Evolutionary conservation across 2,888 invertebrate genomes (phyloP).

Genomic region (Erynnis tages): DNA sequence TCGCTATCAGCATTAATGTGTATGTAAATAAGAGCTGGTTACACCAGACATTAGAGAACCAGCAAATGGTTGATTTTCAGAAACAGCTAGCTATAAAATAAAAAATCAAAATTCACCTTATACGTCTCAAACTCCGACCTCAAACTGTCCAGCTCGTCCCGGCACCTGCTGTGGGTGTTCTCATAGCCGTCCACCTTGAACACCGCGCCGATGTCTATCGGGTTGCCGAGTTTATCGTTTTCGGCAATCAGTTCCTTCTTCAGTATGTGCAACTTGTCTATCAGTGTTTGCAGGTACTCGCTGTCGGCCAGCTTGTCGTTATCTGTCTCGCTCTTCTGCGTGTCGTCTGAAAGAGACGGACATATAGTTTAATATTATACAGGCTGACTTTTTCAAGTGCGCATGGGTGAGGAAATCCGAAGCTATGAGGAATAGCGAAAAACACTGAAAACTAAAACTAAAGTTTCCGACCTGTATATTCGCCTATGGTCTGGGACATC

Average conservation of each 20-base stretch:
- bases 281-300: conserved; percentile 79
- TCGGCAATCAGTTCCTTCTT: conserved; percentile 83
- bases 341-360: conserved; percentile 40
- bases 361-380: neutral
- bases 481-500: too few species aligned
- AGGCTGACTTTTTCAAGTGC: neutral
- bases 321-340: conserved; percentile 66
- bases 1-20: too few species aligned
- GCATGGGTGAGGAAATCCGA: too few species aligned
- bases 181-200: conserved; percentile 70
- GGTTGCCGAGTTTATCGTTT: conserved; percentile 81
- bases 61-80: too few species aligned
- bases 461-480: too few species aligned
- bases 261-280: conserved; percentile 84
- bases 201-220: conserved; percentile 81
- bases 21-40: too few species aligned
- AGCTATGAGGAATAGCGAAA: too few species aligned
- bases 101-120: conserved; percentile 80
- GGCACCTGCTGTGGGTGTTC: conserved; percentile 79
- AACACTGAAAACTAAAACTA: too few species aligned
- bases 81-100: too few species aligned
- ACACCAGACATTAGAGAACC: too few species aligned
- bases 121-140: conserved; percentile 86
- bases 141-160: conserved; percentile 83
- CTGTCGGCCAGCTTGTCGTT: conserved; percentile 69